Base-by-base conservation (phyloP, 1,140 invertebrate species). In the Papilio machaon region DNA sequence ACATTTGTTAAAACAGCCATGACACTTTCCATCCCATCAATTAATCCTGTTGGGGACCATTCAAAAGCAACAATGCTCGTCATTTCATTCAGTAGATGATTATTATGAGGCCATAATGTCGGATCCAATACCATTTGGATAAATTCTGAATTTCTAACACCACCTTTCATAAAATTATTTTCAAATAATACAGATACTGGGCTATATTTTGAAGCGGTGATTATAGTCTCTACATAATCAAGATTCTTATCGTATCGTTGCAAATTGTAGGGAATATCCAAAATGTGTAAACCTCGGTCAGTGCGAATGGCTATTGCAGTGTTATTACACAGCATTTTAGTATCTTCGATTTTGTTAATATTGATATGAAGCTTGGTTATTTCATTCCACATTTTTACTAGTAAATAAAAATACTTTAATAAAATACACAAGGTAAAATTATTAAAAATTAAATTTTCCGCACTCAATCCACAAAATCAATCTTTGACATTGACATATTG, bases 1-100 rank as follows among this genome's bases (percentile, higher is more conserved):
- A 91, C 85, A 82, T 89, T 93, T 73, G 89, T 94, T 8, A 94
- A 79, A 43, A 89, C 74, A 9, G 93, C 89, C 30, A 94, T 49
- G 30, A 89, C 80, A 81, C 78, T 82, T 73, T 89, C 82, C 30
- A 88, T 84, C 73, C 89, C 87, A 70, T 81, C 60, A 67, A 89
- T 79, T 2, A 91, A 82, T 80, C 86, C 83, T 11, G 60, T 30
- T 47, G 92, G 91, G 5, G 91, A 92, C 88, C 90, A 92, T 7
- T 88, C 80, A 76, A 86, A 87, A 8, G 82, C 60, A 15, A 79
- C 67, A 0, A 92, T 82, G 70, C 82, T 84, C 1, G 84, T 83
- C 85, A 90, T 84, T 81, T 93, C 89, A 79, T 89, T 73, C 7
- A 87, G 78, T 10, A 94, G 67, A 38, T 84, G 47, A 2, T 82